A percentile compares a stretch with the other conserved stretches of the same genome.
Conservation (phyloP, 23 tunicate genomes). For the Oikopleura albicans region DNA sequence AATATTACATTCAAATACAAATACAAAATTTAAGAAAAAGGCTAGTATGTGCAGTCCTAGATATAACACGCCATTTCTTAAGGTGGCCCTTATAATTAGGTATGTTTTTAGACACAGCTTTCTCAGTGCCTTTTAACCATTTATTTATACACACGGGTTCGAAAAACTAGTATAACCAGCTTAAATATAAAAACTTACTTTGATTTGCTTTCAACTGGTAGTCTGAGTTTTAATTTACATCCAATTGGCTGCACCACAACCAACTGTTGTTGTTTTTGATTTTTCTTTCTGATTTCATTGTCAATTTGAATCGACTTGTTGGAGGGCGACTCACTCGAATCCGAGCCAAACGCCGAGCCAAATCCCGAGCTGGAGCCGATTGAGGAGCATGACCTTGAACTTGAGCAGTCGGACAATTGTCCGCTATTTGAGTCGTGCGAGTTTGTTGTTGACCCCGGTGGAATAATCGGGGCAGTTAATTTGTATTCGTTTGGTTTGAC, state of each 20-base stretch:
- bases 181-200: too few relatives aligned
- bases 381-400: slow-evolving; percentile 5
- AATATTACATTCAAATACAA: too few relatives aligned
- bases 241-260: background rate
- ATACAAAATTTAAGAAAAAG: too few relatives aligned
- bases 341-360: background rate
- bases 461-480: background rate
- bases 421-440: background rate
- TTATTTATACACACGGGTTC: too few relatives aligned
- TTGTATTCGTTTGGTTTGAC: background rate
- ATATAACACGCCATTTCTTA: too few relatives aligned
- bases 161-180: too few relatives aligned
- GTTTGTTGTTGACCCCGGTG: background rate
- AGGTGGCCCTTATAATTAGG: too few relatives aligned
- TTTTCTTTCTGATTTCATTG: background rate
- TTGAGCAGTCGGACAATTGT: slow-evolving; percentile 7
- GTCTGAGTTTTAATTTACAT: background rate
- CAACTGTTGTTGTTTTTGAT: background rate
- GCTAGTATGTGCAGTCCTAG: too few relatives aligned
- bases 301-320: background rate
- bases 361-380: slow-evolving; percentile 13
- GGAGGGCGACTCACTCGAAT: background rate
- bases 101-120: too few relatives aligned
- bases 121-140: too few relatives aligned
- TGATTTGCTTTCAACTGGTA: background rate